These are phyloP conservation scores for Glandiceps talaboti DNA, from an alignment of 53 echinoderm and acorn worm genomes.

Conservation along the genomic window DNA sequence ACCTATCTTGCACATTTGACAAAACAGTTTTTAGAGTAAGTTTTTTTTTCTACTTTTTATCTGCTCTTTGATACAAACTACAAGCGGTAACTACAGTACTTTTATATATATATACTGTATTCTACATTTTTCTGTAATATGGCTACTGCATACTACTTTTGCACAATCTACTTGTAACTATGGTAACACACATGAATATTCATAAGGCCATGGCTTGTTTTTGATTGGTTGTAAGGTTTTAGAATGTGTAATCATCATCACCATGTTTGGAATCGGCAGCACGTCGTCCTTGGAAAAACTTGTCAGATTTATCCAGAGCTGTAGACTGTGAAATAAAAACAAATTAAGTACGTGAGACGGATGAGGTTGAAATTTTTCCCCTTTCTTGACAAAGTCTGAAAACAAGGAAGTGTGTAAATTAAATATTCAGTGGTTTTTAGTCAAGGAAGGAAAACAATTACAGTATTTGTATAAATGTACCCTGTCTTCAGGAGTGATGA, in stretches of 20 bases:
- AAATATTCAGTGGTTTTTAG: too few relatives aligned
- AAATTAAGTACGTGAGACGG: too few relatives aligned
- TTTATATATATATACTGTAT: too few relatives aligned
- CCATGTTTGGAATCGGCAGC: conserved; percentile 22
- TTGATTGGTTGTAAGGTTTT: background rate
- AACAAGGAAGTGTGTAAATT: too few relatives aligned
- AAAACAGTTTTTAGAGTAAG: background rate
- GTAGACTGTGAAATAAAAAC: conserved; percentile 61
- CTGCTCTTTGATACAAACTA: too few relatives aligned
- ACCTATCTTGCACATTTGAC: background rate
- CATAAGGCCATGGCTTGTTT: background rate
- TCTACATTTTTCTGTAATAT: too few relatives aligned
- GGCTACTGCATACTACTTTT: background rate
- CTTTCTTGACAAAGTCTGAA: too few relatives aligned
- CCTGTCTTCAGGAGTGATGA: too few relatives aligned
- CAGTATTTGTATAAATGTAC: too few relatives aligned
- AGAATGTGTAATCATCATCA: background rate
- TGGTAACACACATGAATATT: background rate
- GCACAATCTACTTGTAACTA: background rate
- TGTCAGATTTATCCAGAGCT: conserved; percentile 74
- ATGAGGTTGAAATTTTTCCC: too few relatives aligned
- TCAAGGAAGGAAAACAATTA: too few relatives aligned
- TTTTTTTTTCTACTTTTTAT: background rate
- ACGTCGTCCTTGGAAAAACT: conserved; percentile 78
- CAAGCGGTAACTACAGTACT: too few relatives aligned